These are phyloP conservation scores for Syngnathus acus DNA, from an alignment of 2,797 vertebrate genomes.

Conservation along the genomic window DNA sequence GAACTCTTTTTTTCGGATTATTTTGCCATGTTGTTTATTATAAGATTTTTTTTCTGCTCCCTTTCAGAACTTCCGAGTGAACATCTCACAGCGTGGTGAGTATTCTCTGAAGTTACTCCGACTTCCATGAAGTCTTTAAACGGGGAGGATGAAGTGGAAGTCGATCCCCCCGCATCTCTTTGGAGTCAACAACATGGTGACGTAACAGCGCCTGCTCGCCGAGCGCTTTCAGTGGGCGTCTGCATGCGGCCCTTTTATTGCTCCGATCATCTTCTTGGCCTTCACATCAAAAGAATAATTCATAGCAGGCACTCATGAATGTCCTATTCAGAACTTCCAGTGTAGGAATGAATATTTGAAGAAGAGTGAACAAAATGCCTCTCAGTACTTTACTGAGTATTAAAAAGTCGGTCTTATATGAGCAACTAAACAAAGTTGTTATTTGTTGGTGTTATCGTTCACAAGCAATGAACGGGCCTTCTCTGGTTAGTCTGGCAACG, in stretches of 20 bases:
- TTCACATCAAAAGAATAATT: slow-evolving; percentile 13
- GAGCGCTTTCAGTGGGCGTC: slow-evolving; percentile 8
- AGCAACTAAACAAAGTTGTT: background rate
- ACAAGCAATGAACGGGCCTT: background rate
- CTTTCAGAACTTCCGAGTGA: slow-evolving; percentile 34
- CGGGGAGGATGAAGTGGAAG: slow-evolving; percentile 30
- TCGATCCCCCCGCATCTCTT: slow-evolving; percentile 16
- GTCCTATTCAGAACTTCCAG: background rate
- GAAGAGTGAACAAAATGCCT: slow-evolving; percentile 2
- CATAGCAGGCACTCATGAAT: background rate
- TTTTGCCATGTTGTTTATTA: slow-evolving; percentile 34
- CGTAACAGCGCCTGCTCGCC: slow-evolving; percentile 6
- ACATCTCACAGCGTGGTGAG: slow-evolving; percentile 11
- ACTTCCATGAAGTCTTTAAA: slow-evolving; percentile 56
- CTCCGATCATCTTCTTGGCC: slow-evolving; percentile 10
- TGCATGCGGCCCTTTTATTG: slow-evolving; percentile 2
- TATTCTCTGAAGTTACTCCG: slow-evolving; percentile 43
- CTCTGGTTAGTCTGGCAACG: background rate
- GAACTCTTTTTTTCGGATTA: slow-evolving; percentile 15
- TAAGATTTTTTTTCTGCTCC: slow-evolving; percentile 4
- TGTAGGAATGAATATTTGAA: background rate
- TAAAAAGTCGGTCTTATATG: background rate
- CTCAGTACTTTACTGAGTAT: background rate
- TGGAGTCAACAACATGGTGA: slow-evolving; percentile 28
- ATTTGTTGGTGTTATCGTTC: background rate